Percentiles rank a stretch among this genome's conserved stretches.
These are phyloP conservation scores for Lophochroa leadbeateri DNA, from an alignment of 2,113 vertebrate genomes.

Conservation along the genomic window DNA sequence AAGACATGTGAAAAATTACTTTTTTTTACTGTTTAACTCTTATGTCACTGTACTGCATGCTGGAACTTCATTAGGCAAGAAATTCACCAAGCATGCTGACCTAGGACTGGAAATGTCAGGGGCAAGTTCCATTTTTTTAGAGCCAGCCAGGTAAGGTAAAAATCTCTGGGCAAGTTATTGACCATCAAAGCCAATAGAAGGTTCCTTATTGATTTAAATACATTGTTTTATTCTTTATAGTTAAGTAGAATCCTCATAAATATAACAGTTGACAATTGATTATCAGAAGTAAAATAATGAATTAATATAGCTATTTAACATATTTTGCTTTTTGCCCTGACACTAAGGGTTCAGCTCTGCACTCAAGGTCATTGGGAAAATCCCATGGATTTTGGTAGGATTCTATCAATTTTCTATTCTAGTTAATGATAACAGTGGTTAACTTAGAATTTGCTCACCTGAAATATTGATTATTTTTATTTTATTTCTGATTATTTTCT, in stretches of 20 bases:
- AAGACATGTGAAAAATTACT: not conserved
- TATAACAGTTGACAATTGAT: not conserved
- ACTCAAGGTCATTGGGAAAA: not conserved
- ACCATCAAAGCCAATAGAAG: not conserved
- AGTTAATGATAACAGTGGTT: not conserved
- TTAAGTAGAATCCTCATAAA: not conserved
- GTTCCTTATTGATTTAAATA: not conserved
- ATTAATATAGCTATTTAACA: not conserved
- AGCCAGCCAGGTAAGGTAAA: not conserved
- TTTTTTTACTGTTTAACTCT: not conserved
- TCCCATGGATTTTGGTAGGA: not conserved
- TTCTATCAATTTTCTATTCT: not conserved
- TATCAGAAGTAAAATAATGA: not conserved
- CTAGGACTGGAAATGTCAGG: not conserved
- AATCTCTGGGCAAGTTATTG: not conserved
- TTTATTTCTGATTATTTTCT: not conserved
- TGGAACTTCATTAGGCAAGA: not conserved
- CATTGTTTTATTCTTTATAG: not conserved
- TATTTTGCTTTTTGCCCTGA: not conserved
- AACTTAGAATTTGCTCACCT: too few species aligned
- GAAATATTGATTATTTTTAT: too few species aligned
- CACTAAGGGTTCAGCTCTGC: not conserved
- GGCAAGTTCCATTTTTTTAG: not conserved
- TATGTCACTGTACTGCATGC: rapidly evolving
- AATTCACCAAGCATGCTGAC: not conserved